Conservation (phyloP, 1,140 invertebrate genomes). For the roundworm (Caenorhabditis elegans) region WBcel235 BX284605.5:13617501-13618000, state of each 20-base stretch:
- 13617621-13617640: slow-evolving; percentile 42
- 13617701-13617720: no score
- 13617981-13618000: neutral
- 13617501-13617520: slow-evolving; percentile 19
- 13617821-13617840: no score
- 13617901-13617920: neutral
- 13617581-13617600: slow-evolving; percentile 43
- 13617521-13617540: slow-evolving; percentile 23
- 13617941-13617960: neutral
- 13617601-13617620: slow-evolving; percentile 41
- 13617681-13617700: no score
- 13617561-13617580: slow-evolving; percentile 33
- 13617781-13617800: no score
- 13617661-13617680: neutral
- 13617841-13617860: no score
- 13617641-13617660: slow-evolving; percentile 45
- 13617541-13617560: slow-evolving; percentile 53
- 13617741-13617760: no score
- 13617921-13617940: neutral
- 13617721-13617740: no score
- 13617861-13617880: neutral
- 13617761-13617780: no score
- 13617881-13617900: neutral
- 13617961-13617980: neutral
- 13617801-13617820: no score